Percentiles rank a stretch among this genome's conserved stretches.
Conservation (phyloP, 2,797 vertebrate genomes). For the Prionace glauca region DNA sequence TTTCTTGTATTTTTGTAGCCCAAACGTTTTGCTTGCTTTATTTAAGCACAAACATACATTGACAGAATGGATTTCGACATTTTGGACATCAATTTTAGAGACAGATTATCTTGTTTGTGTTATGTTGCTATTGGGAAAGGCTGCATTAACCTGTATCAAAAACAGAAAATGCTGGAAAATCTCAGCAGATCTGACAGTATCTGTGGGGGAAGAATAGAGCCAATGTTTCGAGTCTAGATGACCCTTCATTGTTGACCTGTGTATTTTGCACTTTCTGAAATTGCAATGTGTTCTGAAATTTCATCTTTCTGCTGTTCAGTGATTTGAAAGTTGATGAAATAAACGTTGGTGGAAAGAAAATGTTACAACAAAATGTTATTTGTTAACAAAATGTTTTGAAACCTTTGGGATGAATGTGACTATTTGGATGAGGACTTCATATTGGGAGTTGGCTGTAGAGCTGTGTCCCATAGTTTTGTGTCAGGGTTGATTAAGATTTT, state of each 20-base stretch:
- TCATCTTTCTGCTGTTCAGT: neutral
- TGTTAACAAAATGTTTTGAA: neutral
- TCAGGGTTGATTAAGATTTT: neutral
- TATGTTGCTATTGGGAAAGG: neutral
- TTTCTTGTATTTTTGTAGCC: neutral
- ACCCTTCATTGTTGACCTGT: neutral
- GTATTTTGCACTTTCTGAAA: neutral
- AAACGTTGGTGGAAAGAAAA: neutral
- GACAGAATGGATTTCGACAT: neutral
- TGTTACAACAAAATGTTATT: neutral
- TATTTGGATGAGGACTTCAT: neutral
- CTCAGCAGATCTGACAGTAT: too few relatives aligned
- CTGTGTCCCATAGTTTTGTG: neutral
- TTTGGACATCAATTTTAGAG: neutral
- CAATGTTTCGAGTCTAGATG: too few relatives aligned
- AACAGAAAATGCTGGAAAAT: too few relatives aligned
- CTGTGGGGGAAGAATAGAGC: too few relatives aligned
- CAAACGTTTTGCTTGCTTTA: neutral
- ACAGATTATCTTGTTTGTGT: neutral
- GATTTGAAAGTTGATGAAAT: neutral
- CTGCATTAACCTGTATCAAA: neutral
- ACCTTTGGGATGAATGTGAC: neutral
- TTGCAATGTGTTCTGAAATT: conserved; percentile 12
- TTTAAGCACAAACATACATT: neutral
- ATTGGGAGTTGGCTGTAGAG: neutral